These are phyloP conservation scores for Denticeps clupeoides DNA, from an alignment of 2,797 vertebrate genomes.

Conservation along the genomic window DNA sequence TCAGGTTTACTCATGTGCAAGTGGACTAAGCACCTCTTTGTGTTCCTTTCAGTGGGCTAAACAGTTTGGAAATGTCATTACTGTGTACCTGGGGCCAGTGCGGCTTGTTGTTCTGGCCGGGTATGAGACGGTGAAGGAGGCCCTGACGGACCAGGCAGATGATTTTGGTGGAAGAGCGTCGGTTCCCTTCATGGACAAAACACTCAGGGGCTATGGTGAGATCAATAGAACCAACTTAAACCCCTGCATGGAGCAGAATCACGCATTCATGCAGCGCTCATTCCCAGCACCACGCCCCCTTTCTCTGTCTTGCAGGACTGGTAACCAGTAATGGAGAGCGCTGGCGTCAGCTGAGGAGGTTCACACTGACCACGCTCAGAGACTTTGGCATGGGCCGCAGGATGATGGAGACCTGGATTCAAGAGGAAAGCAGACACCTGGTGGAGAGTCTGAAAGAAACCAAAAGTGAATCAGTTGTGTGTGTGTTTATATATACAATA, in stretches of 20 bases:
- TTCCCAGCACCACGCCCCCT: not conserved
- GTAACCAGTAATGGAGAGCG: slow-evolving; percentile 39
- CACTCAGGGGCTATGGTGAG: slow-evolving; percentile 43
- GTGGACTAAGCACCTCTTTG: too few relatives aligned
- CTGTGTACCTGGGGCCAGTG: slow-evolving; percentile 50
- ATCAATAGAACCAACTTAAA: not conserved
- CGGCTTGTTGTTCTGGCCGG: slow-evolving; percentile 52
- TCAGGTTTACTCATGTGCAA: too few relatives aligned
- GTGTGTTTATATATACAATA: too few relatives aligned
- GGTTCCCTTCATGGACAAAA: slow-evolving; percentile 19
- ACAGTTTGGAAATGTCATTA: slow-evolving; percentile 57
- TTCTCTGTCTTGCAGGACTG: slow-evolving; percentile 32
- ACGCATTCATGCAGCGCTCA: not conserved
- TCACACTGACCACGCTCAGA: slow-evolving; percentile 40
- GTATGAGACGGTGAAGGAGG: slow-evolving; percentile 59
- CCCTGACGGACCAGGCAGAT: slow-evolving; percentile 58
- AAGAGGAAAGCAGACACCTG: slow-evolving; percentile 40
- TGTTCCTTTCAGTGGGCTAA: slow-evolving; percentile 63
- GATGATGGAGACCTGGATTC: slow-evolving; percentile 49
- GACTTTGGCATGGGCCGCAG: slow-evolving; percentile 53
- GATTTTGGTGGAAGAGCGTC: slow-evolving; percentile 51
- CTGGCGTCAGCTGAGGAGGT: slow-evolving; percentile 43
- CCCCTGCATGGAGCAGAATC: not conserved
- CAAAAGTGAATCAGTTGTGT: slow-evolving; percentile 9
- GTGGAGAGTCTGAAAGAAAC: slow-evolving; percentile 10